phyloP scores from a whole-genome alignment of 2,888 invertebrate species.

The Criorhina ranunculi region DNA sequence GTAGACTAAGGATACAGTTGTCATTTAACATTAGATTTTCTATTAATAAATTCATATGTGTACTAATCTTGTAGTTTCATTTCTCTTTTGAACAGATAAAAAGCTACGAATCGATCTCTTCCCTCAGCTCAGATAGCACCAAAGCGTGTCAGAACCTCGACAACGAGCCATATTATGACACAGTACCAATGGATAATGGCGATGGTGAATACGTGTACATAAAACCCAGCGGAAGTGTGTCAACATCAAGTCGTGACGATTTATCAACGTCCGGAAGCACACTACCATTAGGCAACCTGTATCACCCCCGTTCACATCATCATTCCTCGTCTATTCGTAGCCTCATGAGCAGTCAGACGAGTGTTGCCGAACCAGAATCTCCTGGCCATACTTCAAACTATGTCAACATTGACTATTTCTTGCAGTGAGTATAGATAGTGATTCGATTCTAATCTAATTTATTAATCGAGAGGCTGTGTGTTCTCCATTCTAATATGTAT shows the following conservation, averaged over 20 bases:
- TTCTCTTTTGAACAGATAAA: conserved; percentile 85
- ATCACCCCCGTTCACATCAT: conserved; percentile 79
- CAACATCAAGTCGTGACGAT: conserved; percentile 89
- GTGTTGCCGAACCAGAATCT: conserved; percentile 89
- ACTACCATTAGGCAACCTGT: conserved; percentile 84
- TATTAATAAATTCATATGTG: conserved; percentile 20
- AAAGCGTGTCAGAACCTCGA: conserved; percentile 86
- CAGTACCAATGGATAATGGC: conserved; percentile 88
- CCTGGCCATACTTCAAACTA: conserved; percentile 93
- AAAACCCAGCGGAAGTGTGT: conserved; percentile 88
- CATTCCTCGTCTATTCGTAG: conserved; percentile 77
- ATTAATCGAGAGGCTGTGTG: background rate
- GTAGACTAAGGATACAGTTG: too few species aligned
- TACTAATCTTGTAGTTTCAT: conserved; percentile 30
- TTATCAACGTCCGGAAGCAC: conserved; percentile 87
- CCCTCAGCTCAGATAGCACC: conserved; percentile 87
- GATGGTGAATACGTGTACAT: conserved; percentile 92
- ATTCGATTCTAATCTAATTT: conserved; percentile 10
- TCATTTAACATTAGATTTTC: too few species aligned
- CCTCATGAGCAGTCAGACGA: conserved; percentile 84
- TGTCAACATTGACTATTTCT: conserved; percentile 96
- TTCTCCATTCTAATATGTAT: conserved; percentile 6
- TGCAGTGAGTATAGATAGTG: conserved; percentile 87
- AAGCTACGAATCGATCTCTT: conserved; percentile 88
- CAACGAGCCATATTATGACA: conserved; percentile 90